Conservation (phyloP, 2,888 invertebrate species). For the Spisula solida region DNA sequence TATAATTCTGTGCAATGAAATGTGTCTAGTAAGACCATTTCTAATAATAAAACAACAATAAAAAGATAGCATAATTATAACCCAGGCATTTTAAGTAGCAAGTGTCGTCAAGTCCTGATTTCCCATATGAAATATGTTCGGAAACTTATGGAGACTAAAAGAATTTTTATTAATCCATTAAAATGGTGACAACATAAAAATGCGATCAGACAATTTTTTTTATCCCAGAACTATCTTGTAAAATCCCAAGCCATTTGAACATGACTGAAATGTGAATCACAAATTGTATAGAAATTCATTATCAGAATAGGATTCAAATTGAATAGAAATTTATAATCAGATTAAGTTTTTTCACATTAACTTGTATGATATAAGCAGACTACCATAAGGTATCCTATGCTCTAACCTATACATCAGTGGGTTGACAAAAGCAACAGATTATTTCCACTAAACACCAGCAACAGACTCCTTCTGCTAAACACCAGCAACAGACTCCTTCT, state of each 20-base stretch:
- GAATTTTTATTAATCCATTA: neutral
- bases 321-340: too few species aligned
- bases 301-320: too few species aligned
- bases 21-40: neutral
- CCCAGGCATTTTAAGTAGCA: neutral
- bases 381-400: too few species aligned
- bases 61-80: neutral
- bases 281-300: too few species aligned
- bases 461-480: too few species aligned
- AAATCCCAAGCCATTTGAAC: neutral
- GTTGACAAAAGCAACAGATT: too few species aligned
- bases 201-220: neutral
- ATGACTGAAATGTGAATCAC: neutral
- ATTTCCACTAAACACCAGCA: too few species aligned
- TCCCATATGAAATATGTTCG: neutral
- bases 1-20: neutral
- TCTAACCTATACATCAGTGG: too few species aligned
- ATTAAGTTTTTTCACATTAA: too few species aligned
- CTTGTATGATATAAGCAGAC: too few species aligned
- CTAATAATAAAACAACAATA: constrained; percentile 11
- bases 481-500: too few species aligned
- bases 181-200: neutral
- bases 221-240: neutral
- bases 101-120: neutral
- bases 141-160: neutral